Percentiles rank a stretch among this genome's conserved stretches.
Conservation (phyloP, 2,113 vertebrate species). For the Aleadryas rufinucha region DNA sequence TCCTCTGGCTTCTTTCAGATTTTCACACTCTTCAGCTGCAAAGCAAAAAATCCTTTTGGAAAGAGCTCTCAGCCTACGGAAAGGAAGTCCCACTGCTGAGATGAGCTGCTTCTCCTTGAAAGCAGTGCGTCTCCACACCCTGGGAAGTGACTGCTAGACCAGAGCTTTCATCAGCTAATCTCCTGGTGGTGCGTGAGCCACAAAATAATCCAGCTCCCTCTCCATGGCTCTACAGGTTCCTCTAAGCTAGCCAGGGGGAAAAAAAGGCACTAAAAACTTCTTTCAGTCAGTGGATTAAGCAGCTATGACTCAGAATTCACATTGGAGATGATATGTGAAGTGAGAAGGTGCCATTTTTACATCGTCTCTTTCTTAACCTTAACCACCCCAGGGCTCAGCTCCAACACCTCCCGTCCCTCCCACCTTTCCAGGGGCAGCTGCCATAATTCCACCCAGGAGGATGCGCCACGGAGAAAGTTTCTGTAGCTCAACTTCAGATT, state of each 20-base stretch:
- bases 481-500: conserved; percentile 47
- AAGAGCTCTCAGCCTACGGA: not conserved
- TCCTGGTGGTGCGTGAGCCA: not conserved
- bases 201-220: not conserved
- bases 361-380: not conserved
- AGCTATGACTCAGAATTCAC: not conserved
- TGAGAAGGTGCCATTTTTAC: not conserved
- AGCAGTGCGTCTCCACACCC: not conserved
- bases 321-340: not conserved
- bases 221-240: not conserved
- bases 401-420: not conserved
- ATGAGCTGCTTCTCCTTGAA: not conserved
- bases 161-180: not conserved
- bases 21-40: not conserved
- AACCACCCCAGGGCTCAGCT: not conserved
- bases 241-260: not conserved
- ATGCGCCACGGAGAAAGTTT: not conserved
- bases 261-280: not conserved
- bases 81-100: not conserved
- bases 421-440: conserved; percentile 13
- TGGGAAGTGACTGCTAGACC: not conserved
- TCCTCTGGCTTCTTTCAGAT: not conserved
- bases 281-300: not conserved
- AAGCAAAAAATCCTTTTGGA: not conserved
- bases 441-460: not conserved